Conservation (phyloP, 2,888 invertebrate genomes). For the Dexiosoma caninum region DNA sequence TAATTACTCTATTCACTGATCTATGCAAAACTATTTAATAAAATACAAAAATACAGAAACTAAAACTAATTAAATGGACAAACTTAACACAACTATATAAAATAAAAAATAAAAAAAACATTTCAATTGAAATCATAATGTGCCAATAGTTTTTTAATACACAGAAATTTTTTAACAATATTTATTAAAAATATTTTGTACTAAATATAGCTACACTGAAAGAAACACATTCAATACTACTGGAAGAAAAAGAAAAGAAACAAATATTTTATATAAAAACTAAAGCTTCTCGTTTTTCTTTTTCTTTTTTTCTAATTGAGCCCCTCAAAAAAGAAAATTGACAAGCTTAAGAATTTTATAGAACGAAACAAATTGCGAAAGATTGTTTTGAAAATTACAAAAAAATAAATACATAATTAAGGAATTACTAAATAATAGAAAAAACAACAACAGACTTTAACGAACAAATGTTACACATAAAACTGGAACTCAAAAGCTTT, state of each 20-base stretch:
- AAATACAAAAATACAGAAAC: too few relatives aligned
- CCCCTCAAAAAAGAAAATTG: conserved; percentile 49
- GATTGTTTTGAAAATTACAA: too few relatives aligned
- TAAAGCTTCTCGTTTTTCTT: conserved; percentile 50
- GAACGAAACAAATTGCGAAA: background rate
- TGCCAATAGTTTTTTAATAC: conserved; percentile 54
- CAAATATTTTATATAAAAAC: background rate
- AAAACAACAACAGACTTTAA: background rate
- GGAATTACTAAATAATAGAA: too few relatives aligned
- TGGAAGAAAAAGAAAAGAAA: too few relatives aligned
- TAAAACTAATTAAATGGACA: background rate
- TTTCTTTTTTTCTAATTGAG: conserved; percentile 44
- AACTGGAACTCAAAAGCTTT: conserved; percentile 38
- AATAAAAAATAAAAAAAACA: too few relatives aligned
- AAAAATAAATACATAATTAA: conserved; percentile 7
- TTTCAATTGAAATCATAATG: conserved; percentile 8
- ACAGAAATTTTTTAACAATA: background rate
- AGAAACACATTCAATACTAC: background rate
- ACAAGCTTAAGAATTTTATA: conserved; percentile 33
- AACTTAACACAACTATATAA: background rate
- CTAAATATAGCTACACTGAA: background rate
- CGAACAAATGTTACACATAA: conserved; percentile 10
- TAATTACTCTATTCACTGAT: background rate
- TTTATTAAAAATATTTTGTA: background rate
- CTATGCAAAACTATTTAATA: background rate